These are phyloP conservation scores for Malthinus flaveolus DNA, from an alignment of 2,888 invertebrate species.

Conservation along the genomic window DNA sequence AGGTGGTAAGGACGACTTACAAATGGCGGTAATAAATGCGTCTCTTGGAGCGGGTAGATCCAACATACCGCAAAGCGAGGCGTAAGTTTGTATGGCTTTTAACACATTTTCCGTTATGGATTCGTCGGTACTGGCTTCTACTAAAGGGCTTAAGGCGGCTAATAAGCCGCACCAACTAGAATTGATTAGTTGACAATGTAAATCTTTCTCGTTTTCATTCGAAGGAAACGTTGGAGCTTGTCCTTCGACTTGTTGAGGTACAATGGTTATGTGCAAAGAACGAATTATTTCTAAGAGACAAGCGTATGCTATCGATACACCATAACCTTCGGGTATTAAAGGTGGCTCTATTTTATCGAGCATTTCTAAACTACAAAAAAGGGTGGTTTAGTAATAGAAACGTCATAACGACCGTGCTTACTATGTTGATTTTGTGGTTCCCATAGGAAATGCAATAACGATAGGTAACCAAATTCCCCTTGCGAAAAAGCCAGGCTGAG, in stretches of 20 bases:
- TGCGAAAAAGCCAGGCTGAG: slow-evolving; percentile 91
- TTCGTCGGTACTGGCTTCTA: slow-evolving; percentile 96
- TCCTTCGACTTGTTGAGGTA: slow-evolving; percentile 55
- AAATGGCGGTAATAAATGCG: slow-evolving; percentile 92
- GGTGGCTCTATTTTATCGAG: slow-evolving; percentile 95
- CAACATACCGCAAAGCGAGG: slow-evolving; percentile 86
- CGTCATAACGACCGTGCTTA: slow-evolving; percentile 57
- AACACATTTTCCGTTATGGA: slow-evolving; percentile 88
- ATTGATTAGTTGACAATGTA: slow-evolving; percentile 78
- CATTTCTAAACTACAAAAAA: slow-evolving; percentile 82
- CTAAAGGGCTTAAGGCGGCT: slow-evolving; percentile 86
- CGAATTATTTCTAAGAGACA: slow-evolving; percentile 90
- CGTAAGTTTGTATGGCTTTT: slow-evolving; percentile 87
- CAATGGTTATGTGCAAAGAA: slow-evolving; percentile 76
- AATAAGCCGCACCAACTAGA: slow-evolving; percentile 96
- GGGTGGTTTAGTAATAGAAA: slow-evolving; percentile 12
- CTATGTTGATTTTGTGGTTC: slow-evolving; percentile 89
- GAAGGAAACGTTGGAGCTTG: slow-evolving; percentile 25
- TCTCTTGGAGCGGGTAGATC: slow-evolving; percentile 80
- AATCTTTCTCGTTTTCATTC: slow-evolving; percentile 45
- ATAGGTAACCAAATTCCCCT: slow-evolving; percentile 92
- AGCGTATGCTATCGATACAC: slow-evolving; percentile 93
- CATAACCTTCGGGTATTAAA: slow-evolving; percentile 93
- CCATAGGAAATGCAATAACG: slow-evolving; percentile 80
- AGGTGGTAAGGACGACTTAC: slow-evolving; percentile 94